Base-by-base conservation (phyloP, 35 echinoderm and acorn worm genomes). In the Apostichopus parvimensis region DNA sequence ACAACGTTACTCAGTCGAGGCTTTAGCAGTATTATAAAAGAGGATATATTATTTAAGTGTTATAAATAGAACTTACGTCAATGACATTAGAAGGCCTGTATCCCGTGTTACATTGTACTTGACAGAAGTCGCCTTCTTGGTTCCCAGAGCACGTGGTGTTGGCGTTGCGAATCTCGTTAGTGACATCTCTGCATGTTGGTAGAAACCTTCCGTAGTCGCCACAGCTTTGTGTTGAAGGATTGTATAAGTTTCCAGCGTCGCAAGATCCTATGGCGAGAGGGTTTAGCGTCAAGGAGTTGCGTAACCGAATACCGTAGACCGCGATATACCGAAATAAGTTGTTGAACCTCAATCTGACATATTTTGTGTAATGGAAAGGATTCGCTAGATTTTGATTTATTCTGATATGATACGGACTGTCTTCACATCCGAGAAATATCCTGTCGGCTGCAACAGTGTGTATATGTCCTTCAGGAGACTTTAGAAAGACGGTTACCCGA, bases 371-470 rank as follows among this genome's bases (percentile, higher is more conserved):
- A 54, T 83, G 85, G 83, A 99, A 99, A 13, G 95, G 93, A 23
- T 54, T 79, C 61, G 77, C 94, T 9, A 99, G 93, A 80, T 99
- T 93, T 22, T 99, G 97, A 5, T 82, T 79, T 14, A 99, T 93
- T 54, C 93, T 93, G 53, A 99, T 91, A 45, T 94, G 78, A 10
- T 94, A 80, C 5, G 95, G 95, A 78, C 93, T 99, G 13, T 95
- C 91, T 55, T 93, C 81, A 68, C 94, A 95, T 22, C 76, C 57
- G 9, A 92, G 61, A 66, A 85, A 26, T 59, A 87, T 77, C 25
- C 28, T 18, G 8, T 72, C 62, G 21, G 91, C 72, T 9, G 72
- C 80, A 24, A 88, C 77, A 6, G 78, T 82, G 22, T 94, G 97
- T 45, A 65, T 82, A 1, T 26, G 58, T 4, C 95, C 89, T 56